A percentile compares a stretch with the other conserved stretches of the same genome.
Evolutionary conservation across 2,113 vertebrate genomes (phyloP).

Genomic region (Cavia porcellus): DNA sequence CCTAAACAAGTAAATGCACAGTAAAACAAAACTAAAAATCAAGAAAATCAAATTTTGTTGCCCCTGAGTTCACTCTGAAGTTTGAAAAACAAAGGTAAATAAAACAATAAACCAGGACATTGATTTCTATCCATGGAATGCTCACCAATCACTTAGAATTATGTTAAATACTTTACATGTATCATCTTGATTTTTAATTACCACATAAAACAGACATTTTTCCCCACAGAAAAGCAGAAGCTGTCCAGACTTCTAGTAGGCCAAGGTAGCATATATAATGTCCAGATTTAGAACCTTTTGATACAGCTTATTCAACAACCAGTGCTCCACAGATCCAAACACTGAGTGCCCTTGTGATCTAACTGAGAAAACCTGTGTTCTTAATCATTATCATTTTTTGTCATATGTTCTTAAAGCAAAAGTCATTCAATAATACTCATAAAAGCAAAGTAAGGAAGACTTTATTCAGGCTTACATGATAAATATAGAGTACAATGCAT

Average conservation of each 20-base stretch:
- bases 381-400: background rate
- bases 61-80: background rate
- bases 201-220: background rate
- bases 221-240: background rate
- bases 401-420: background rate
- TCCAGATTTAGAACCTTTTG: background rate
- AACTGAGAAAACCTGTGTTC: background rate
- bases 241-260: background rate
- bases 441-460: background rate
- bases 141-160: background rate
- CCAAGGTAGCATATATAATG: too few species aligned
- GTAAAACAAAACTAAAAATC: background rate
- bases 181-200: background rate
- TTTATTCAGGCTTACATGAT: background rate
- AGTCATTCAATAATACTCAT: background rate
- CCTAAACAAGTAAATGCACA: background rate
- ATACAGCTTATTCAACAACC: background rate
- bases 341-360: background rate
- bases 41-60: background rate
- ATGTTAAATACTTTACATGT: background rate
- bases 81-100: constrained; percentile 2
- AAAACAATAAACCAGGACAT: background rate
- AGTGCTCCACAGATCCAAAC: background rate
- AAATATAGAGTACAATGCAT: background rate
- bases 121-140: background rate